These are phyloP conservation scores for Colossoma macropomum DNA, from an alignment of 2,113 vertebrate genomes.

Conservation along the genomic window DNA sequence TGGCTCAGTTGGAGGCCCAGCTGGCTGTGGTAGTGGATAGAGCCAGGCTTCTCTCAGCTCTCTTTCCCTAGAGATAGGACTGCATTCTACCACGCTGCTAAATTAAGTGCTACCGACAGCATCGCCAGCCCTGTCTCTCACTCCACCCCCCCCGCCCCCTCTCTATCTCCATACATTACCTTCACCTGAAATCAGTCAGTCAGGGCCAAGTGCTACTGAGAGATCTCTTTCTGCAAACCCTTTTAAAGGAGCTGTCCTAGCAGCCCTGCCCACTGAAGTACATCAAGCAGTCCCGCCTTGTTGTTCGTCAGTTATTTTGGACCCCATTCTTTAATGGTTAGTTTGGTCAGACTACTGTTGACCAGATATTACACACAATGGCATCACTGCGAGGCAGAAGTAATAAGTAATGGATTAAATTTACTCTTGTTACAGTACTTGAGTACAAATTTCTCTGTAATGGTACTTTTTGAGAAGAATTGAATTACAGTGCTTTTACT, in stretches of 20 bases:
- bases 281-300: too few species aligned
- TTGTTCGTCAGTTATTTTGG: too few species aligned
- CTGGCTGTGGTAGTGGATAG: slow-evolving; percentile 13
- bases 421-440: too few species aligned
- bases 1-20: not conserved
- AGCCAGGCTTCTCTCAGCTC: not conserved
- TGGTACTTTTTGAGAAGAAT: too few species aligned
- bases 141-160: not conserved
- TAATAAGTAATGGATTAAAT: too few species aligned
- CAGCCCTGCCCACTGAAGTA: not conserved
- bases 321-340: too few species aligned
- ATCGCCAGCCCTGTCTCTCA: not conserved
- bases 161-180: slow-evolving; percentile 25
- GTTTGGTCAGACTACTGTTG: too few species aligned
- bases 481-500: too few species aligned
- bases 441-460: too few species aligned
- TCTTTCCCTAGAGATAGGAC: slow-evolving; percentile 25
- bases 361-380: too few species aligned
- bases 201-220: slow-evolving; percentile 36
- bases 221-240: slow-evolving; percentile 31
- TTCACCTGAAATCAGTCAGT: slow-evolving; percentile 36
- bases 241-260: not conserved
- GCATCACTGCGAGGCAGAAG: too few species aligned
- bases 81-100: slow-evolving; percentile 25
- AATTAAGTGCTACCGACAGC: slow-evolving; percentile 45